Evolutionary conservation across 2,113 vertebrate genomes (phyloP).

Genomic region (Amazona guildingii): DNA sequence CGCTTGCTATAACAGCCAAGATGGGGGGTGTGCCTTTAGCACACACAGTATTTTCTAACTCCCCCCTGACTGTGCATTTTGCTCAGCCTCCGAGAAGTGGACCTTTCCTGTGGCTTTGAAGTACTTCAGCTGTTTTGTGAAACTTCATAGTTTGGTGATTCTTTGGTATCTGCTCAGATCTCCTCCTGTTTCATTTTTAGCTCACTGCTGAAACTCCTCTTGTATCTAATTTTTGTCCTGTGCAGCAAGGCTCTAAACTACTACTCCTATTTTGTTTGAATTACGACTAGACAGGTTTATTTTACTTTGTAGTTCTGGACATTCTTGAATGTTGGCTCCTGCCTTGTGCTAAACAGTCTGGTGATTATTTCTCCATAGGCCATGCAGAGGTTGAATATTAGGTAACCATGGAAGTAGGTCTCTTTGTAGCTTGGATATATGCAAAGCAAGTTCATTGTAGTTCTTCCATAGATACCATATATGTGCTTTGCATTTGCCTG

Average conservation of each 20-base stretch:
- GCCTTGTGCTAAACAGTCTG: neutral
- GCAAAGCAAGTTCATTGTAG: neutral
- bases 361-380: neutral
- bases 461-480: fast-evolving
- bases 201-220: neutral
- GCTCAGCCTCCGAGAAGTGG: neutral
- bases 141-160: neutral
- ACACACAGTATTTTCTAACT: neutral
- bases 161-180: neutral
- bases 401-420: neutral
- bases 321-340: neutral
- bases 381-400: fast-evolving
- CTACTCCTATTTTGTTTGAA: neutral
- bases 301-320: neutral
- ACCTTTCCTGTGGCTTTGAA: neutral
- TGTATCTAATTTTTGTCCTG: neutral
- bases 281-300: neutral
- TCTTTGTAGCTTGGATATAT: neutral
- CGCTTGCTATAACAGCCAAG: fast-evolving
- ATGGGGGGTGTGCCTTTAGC: neutral
- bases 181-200: neutral
- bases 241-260: neutral
- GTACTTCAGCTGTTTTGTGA: neutral
- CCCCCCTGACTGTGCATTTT: neutral
- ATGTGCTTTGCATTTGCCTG: neutral